phyloP scores from a whole-genome alignment of 2,888 invertebrate species.

The Metalampra italica region DNA sequence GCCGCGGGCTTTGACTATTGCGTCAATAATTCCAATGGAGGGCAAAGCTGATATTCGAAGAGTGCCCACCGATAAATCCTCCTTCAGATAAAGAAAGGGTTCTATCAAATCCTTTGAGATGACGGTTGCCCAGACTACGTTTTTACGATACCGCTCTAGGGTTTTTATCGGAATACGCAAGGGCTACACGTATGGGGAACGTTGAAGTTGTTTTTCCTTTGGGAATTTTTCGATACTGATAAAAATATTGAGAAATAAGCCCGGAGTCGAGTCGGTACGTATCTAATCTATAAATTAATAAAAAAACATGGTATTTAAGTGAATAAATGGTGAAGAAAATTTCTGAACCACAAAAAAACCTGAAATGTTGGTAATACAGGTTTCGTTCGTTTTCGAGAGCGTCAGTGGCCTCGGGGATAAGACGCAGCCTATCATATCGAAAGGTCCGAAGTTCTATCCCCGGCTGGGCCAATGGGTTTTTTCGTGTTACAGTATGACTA shows the following conservation, averaged over 20 bases:
- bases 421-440: too few species aligned
- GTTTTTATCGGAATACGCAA: not conserved
- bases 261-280: too few species aligned
- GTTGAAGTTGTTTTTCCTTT: not conserved
- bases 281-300: too few species aligned
- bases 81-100: constrained; percentile 27
- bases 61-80: constrained; percentile 23
- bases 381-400: too few species aligned
- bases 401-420: too few species aligned
- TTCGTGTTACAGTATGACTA: too few species aligned
- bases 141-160: constrained; percentile 18
- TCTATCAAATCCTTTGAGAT: constrained; percentile 18
- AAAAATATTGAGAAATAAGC: not conserved
- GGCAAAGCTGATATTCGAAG: not conserved
- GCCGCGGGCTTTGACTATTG: not conserved
- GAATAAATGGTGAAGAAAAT: too few species aligned
- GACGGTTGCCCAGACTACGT: constrained; percentile 18
- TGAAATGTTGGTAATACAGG: too few species aligned
- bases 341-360: too few species aligned
- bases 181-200: not conserved
- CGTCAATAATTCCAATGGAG: not conserved
- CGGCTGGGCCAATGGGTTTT: too few species aligned
- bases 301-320: too few species aligned
- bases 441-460: too few species aligned
- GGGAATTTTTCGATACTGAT: not conserved